These are phyloP conservation scores for Ardeotis arabs DNA, from an alignment of 2,113 vertebrate species.

Conservation along the genomic window DNA sequence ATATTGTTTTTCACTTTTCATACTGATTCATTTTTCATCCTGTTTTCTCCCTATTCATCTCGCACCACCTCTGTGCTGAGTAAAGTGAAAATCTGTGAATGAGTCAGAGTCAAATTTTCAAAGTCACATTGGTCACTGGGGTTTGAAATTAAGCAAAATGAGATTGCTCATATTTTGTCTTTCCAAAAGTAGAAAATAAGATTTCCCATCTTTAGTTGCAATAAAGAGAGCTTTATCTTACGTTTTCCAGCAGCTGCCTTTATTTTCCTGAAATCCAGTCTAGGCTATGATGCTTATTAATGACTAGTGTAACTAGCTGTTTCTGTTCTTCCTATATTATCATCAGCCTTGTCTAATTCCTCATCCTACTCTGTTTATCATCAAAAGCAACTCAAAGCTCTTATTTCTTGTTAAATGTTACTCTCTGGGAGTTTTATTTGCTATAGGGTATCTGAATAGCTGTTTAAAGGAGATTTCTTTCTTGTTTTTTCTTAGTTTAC, in stretches of 20 bases:
- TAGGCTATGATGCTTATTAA: background rate
- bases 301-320: background rate
- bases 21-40: slow-evolving; percentile 26
- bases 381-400: slow-evolving; percentile 41
- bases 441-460: background rate
- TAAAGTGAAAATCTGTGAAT: slow-evolving; percentile 21
- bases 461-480: slow-evolving; percentile 13
- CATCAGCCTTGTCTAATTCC: background rate
- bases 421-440: background rate
- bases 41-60: slow-evolving; percentile 21
- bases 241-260: slow-evolving; percentile 1
- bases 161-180: background rate
- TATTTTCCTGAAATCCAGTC: background rate
- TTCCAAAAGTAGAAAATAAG: background rate
- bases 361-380: background rate
- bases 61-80: background rate
- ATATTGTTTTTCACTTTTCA: background rate
- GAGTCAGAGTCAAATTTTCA: slow-evolving; percentile 38
- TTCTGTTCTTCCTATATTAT: slow-evolving; percentile 3
- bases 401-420: slow-evolving; percentile 23
- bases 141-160: slow-evolving; percentile 43
- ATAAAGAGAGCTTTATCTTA: background rate
- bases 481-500: background rate
- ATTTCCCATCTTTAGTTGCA: background rate
- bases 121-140: slow-evolving; percentile 10